Percentiles rank a stretch among this genome's conserved stretches.
These are phyloP conservation scores for Ailurus styani DNA, from an alignment of 2,113 vertebrate genomes.

Conservation along the genomic window DNA sequence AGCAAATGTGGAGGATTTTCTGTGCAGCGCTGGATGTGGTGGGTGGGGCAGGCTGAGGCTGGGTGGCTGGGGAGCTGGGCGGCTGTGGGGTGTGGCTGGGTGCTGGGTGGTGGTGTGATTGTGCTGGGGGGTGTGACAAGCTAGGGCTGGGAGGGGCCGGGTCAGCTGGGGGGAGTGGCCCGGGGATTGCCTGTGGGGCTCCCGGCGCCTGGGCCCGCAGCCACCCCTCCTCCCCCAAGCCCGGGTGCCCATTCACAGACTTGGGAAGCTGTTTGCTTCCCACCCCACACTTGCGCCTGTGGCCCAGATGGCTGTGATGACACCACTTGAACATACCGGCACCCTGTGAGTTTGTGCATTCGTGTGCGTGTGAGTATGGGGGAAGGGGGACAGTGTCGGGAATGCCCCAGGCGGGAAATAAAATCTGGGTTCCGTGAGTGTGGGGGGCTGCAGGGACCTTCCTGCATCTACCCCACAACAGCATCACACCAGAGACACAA, in stretches of 20 bases:
- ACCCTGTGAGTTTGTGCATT: background rate
- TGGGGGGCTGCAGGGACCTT: accelerated
- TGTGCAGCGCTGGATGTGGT: background rate
- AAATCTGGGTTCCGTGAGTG: background rate
- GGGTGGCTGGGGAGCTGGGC: background rate
- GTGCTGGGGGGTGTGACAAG: slow-evolving; percentile 1
- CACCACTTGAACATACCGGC: background rate
- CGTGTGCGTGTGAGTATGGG: background rate
- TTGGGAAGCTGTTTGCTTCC: background rate
- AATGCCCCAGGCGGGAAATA: background rate
- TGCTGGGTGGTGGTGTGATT: slow-evolving; percentile 38
- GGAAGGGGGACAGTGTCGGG: background rate
- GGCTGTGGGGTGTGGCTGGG: slow-evolving; percentile 36
- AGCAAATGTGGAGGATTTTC: slow-evolving; percentile 60
- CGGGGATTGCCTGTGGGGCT: background rate
- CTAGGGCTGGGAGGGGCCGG: background rate
- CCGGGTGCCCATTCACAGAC: background rate
- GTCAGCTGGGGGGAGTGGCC: slow-evolving; percentile 29
- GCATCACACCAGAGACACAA: background rate
- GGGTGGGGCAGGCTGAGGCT: slow-evolving; percentile 15
- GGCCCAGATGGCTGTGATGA: background rate
- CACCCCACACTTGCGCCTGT: accelerated
- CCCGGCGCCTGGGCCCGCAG: background rate
- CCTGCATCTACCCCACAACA: background rate
- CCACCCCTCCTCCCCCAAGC: background rate